These are phyloP conservation scores for Linepithema humile DNA, from an alignment of 1,140 invertebrate genomes.

Conservation along the genomic window DNA sequence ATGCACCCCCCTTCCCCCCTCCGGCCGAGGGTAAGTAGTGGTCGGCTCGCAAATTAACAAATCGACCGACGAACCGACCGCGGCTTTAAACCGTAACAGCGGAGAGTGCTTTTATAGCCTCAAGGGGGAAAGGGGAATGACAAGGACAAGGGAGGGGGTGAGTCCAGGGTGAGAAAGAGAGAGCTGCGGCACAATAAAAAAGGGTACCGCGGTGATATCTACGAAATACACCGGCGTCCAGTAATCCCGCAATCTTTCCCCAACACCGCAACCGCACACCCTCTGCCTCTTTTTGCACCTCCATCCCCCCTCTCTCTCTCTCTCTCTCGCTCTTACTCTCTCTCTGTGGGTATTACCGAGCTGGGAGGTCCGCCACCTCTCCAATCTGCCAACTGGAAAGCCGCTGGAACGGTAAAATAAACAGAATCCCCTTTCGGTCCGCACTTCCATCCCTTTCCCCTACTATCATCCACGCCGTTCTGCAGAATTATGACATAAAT, in stretches of 20 bases:
- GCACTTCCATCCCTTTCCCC: not conserved
- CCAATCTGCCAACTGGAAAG: constrained; percentile 45
- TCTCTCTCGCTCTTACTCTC: too few species aligned
- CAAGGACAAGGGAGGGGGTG: not conserved
- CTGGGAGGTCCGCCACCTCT: constrained; percentile 11
- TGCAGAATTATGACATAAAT: constrained; percentile 50
- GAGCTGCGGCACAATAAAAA: constrained; percentile 50
- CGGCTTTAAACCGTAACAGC: constrained; percentile 56
- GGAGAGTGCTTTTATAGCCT: constrained; percentile 51
- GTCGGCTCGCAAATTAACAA: constrained; percentile 66
- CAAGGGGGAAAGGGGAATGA: not conserved
- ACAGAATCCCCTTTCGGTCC: constrained; percentile 27
- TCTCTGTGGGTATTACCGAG: constrained; percentile 24
- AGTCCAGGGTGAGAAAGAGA: constrained; percentile 24
- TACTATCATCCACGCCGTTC: not conserved
- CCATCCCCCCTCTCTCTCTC: not conserved
- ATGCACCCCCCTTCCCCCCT: constrained; percentile 26
- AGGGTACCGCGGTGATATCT: constrained; percentile 51
- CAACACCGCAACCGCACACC: constrained; percentile 34
- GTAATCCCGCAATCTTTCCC: constrained; percentile 69
- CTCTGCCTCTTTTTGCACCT: constrained; percentile 27
- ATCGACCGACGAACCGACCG: constrained; percentile 58
- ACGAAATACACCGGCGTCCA: constrained; percentile 51
- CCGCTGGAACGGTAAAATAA: constrained; percentile 38
- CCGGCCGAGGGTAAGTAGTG: constrained; percentile 41